phyloP scores from a whole-genome alignment of 2,888 invertebrate species.

The Pristionchus maxplancki region DNA sequence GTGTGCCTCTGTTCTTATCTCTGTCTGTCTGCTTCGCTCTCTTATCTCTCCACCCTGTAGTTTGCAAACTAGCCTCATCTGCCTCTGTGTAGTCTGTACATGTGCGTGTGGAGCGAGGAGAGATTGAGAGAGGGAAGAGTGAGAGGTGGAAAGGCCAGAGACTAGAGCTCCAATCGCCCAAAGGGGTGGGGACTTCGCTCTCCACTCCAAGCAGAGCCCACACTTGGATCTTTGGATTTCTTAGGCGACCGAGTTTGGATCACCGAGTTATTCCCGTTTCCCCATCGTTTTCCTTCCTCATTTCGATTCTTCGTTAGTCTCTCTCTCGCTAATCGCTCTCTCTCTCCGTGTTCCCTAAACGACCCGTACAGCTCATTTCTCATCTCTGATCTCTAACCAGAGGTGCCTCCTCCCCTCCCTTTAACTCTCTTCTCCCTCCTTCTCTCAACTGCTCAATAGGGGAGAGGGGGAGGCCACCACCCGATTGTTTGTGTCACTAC shows the following conservation, averaged over 20 bases:
- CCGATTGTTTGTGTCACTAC: conserved; percentile 43
- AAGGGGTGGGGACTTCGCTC: background rate
- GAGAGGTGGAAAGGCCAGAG: conserved; percentile 6
- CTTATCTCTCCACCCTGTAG: background rate
- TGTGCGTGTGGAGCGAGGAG: background rate
- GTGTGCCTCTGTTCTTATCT: background rate
- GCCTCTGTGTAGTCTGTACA: conserved; percentile 11
- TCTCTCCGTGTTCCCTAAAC: background rate
- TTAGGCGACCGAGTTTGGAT: background rate
- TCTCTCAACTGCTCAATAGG: background rate
- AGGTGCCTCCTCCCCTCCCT: background rate
- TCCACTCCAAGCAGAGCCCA: background rate
- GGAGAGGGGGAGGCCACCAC: background rate
- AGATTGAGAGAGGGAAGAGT: background rate
- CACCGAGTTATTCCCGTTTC: background rate
- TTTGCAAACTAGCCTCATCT: background rate
- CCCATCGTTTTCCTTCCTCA: background rate
- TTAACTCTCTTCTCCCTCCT: background rate
- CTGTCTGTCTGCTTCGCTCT: background rate
- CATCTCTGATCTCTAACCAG: conserved; percentile 22
- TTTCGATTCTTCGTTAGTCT: conserved; percentile 21
- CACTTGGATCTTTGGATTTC: background rate
- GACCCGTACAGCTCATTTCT: background rate
- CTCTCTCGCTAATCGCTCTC: background rate
- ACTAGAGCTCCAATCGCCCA: conserved; percentile 1